phyloP scores from a whole-genome alignment of 2,113 vertebrate genomes.

The Phalacrocorax pelagicus region DNA sequence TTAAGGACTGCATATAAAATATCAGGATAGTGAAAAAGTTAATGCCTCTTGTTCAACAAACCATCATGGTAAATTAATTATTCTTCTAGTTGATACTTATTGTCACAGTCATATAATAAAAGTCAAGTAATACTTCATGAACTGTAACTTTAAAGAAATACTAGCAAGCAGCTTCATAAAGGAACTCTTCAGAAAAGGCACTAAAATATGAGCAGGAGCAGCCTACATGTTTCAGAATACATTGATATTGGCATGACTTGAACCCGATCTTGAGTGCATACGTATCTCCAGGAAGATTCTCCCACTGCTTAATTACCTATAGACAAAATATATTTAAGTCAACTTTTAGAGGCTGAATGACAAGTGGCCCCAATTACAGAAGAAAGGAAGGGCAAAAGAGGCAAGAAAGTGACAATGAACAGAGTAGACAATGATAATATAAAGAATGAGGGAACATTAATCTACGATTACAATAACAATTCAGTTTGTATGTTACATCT shows the following conservation, averaged over 20 bases:
- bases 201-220: neutral
- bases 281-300: neutral
- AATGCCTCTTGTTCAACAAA: neutral
- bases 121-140: neutral
- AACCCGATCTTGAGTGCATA: neutral
- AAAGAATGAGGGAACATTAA: neutral
- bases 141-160: neutral
- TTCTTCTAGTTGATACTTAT: neutral
- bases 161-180: neutral
- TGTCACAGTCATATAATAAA: neutral
- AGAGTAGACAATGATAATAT: neutral
- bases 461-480: neutral
- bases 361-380: neutral
- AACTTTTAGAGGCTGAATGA: neutral
- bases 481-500: neutral
- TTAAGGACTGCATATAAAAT: neutral
- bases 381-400: neutral
- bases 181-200: neutral
- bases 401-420: neutral
- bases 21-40: neutral
- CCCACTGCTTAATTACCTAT: neutral
- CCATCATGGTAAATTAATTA: neutral
- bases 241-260: neutral
- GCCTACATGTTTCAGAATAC: neutral
- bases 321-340: neutral